These are phyloP conservation scores for Saccostrea echinata DNA, from an alignment of 1,140 invertebrate species.

Conservation along the genomic window DNA sequence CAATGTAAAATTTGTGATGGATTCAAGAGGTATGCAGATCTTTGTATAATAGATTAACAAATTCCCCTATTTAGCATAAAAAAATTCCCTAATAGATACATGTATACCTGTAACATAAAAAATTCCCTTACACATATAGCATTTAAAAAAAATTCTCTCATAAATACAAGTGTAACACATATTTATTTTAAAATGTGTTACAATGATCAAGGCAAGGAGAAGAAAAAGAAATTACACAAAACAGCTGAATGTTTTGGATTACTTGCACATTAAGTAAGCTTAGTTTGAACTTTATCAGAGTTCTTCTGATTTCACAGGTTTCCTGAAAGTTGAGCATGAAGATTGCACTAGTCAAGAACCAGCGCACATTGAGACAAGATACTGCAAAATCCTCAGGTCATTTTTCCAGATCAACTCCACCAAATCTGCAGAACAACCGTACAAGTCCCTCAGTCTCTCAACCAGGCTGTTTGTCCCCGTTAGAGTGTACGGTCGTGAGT, in stretches of 20 bases:
- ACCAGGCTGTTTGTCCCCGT: slow-evolving; percentile 61
- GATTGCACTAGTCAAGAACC: not conserved
- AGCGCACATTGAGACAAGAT: slow-evolving; percentile 35
- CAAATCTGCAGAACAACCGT: slow-evolving; percentile 37
- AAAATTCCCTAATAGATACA: too few relatives aligned
- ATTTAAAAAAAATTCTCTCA: too few relatives aligned
- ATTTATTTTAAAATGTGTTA: too few relatives aligned
- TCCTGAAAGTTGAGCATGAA: not conserved
- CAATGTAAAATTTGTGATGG: slow-evolving; percentile 22
- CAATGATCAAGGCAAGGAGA: too few relatives aligned
- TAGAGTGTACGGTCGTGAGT: slow-evolving; percentile 33
- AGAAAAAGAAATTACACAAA: too few relatives aligned
- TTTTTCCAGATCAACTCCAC: slow-evolving; percentile 57
- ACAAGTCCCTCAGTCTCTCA: slow-evolving; percentile 47
- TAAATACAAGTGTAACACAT: too few relatives aligned
- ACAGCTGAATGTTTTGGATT: too few relatives aligned
- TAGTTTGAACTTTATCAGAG: not conserved
- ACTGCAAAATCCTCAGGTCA: slow-evolving; percentile 60
- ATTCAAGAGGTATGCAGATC: slow-evolving; percentile 45
- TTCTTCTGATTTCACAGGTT: not conserved
- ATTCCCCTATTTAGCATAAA: too few relatives aligned
- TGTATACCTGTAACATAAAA: too few relatives aligned
- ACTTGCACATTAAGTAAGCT: too few relatives aligned
- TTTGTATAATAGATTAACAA: not conserved
- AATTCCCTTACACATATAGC: too few relatives aligned